Percentiles rank a stretch among this genome's conserved stretches.
These are phyloP conservation scores for Entosphenus tridentatus DNA, from an alignment of 2,113 vertebrate genomes.

Conservation along the genomic window DNA sequence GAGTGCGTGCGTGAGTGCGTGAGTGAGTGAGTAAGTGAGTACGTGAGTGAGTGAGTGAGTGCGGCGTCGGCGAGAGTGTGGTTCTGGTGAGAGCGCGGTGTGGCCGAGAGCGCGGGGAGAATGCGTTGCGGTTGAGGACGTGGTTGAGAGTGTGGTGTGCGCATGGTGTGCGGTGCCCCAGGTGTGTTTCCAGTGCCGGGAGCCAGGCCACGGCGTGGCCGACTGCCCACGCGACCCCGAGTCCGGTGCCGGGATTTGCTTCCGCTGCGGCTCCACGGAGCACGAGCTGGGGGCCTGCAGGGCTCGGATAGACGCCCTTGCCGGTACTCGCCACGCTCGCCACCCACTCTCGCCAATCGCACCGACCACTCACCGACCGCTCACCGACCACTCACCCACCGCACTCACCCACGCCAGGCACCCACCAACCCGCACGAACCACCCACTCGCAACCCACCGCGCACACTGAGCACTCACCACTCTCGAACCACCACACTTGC, in stretches of 20 bases:
- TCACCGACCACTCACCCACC: too few relatives aligned
- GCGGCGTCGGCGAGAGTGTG: too few relatives aligned
- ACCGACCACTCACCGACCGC: too few relatives aligned
- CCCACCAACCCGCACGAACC: neutral
- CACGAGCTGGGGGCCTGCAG: conserved; percentile 58
- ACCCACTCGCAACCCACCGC: too few relatives aligned
- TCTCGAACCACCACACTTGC: too few relatives aligned
- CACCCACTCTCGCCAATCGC: conserved; percentile 10
- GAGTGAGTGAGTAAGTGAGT: too few relatives aligned
- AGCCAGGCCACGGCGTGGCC: conserved; percentile 62
- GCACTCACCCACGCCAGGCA: too few relatives aligned
- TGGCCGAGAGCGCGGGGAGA: neutral
- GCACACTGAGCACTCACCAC: neutral
- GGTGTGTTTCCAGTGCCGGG: conserved; percentile 83
- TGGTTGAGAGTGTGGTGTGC: neutral
- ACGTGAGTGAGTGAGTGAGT: too few relatives aligned
- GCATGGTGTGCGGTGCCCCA: conserved; percentile 13
- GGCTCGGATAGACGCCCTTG: conserved; percentile 38
- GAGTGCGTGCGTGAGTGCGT: too few relatives aligned
- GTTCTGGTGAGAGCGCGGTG: too few relatives aligned
- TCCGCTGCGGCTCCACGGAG: conserved; percentile 77
- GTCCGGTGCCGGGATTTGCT: conserved; percentile 69
- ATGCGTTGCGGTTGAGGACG: neutral
- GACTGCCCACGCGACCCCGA: conserved; percentile 63
- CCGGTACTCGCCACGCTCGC: conserved; percentile 10